Percentiles rank a stretch among this genome's conserved stretches.
These are phyloP conservation scores for Spilarctia lutea DNA, from an alignment of 2,888 invertebrate species.

Conservation along the genomic window DNA sequence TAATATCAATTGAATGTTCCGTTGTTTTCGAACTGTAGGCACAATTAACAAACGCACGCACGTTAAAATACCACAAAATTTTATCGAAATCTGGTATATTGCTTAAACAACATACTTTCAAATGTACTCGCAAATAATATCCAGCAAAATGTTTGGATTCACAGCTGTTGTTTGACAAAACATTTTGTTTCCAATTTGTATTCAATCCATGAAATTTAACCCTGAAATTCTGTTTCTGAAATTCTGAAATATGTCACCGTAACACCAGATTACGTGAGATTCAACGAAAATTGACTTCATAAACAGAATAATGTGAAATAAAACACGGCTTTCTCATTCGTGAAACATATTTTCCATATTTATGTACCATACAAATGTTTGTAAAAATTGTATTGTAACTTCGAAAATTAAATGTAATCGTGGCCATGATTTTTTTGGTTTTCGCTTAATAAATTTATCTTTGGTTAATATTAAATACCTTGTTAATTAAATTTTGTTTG, in stretches of 20 bases:
- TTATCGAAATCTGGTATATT: background rate
- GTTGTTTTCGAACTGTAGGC: background rate
- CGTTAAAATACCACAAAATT: background rate
- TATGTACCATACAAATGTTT: conserved; percentile 4
- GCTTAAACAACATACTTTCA: background rate
- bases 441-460: background rate
- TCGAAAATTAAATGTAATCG: conserved; percentile 12
- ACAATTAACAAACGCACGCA: background rate
- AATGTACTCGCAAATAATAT: background rate
- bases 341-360: conserved; percentile 11
- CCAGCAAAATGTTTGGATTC: background rate
- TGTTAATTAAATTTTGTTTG: conserved; percentile 11
- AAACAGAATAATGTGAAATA: conserved; percentile 17
- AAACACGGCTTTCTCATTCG: conserved; percentile 9
- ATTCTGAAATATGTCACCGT: conserved; percentile 25
- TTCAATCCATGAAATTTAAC: conserved; percentile 25
- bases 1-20: background rate
- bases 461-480: conserved; percentile 5
- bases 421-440: background rate
- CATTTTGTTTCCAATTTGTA: conserved; percentile 26
- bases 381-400: conserved; percentile 8
- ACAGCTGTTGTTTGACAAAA: conserved; percentile 5
- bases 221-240: conserved; percentile 22
- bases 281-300: conserved; percentile 11
- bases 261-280: conserved; percentile 17